These are phyloP conservation scores for Solea solea DNA, from an alignment of 2,113 vertebrate genomes.

Conservation along the genomic window DNA sequence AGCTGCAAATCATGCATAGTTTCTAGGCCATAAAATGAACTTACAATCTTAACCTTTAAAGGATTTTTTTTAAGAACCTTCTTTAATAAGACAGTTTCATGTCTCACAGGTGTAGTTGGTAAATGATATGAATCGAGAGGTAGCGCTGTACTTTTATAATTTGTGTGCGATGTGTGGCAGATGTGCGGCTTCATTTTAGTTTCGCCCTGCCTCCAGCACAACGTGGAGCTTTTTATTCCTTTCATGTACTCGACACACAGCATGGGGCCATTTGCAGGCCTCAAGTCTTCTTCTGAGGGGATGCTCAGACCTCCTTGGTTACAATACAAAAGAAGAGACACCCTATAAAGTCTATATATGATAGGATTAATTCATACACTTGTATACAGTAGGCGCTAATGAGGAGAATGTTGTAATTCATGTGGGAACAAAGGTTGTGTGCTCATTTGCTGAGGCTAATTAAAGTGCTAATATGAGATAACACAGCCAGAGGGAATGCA, in stretches of 20 bases:
- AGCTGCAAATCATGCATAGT: too few relatives aligned
- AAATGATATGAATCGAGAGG: constrained; percentile 49
- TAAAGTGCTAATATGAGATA: constrained; percentile 45
- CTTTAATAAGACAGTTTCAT: constrained; percentile 4
- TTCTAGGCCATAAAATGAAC: too few relatives aligned
- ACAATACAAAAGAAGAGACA: constrained; percentile 9
- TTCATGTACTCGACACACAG: constrained; percentile 61
- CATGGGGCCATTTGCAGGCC: constrained; percentile 48
- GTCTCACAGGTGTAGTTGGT: constrained; percentile 41
- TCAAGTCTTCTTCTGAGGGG: constrained; percentile 19
- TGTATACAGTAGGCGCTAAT: constrained; percentile 10
- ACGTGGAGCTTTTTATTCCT: constrained; percentile 63
- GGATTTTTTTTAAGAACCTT: too few relatives aligned
- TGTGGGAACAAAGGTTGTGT: constrained; percentile 16
- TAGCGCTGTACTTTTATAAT: constrained; percentile 48
- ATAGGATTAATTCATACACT: constrained; percentile 1
- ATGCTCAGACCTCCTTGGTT: constrained; percentile 9
- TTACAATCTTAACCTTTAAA: too few relatives aligned
- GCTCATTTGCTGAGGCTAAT: constrained; percentile 36
- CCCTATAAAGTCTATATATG: constrained; percentile 16
- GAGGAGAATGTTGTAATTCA: constrained; percentile 16
- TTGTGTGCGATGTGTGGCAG: constrained; percentile 45
- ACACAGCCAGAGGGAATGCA: constrained; percentile 16
- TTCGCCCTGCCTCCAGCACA: constrained; percentile 51
- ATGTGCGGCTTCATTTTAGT: constrained; percentile 48